Percentiles rank a stretch among this genome's conserved stretches.
These are phyloP conservation scores for Sebastes oblongus DNA, from an alignment of 2,797 vertebrate species.

Conservation along the genomic window DNA sequence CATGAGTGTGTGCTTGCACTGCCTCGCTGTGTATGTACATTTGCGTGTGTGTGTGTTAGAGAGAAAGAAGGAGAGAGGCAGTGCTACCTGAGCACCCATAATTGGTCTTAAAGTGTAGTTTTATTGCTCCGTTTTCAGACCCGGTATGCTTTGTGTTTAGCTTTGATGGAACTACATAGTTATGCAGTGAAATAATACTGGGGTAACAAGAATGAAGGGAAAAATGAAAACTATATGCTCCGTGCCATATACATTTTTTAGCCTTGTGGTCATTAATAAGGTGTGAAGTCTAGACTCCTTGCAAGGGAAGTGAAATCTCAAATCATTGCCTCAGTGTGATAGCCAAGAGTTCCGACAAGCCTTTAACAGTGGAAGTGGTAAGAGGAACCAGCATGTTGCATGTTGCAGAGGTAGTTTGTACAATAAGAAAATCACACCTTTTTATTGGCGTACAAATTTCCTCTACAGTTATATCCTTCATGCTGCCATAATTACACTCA, in stretches of 20 bases:
- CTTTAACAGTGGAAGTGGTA: conserved; percentile 9
- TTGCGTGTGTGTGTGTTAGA: conserved; percentile 13
- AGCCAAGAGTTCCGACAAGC: background rate
- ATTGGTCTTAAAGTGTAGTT: conserved; percentile 78
- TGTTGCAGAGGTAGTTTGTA: background rate
- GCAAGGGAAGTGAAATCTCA: background rate
- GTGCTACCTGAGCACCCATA: conserved; percentile 78
- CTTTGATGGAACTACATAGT: conserved; percentile 80
- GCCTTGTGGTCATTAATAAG: conserved; percentile 40
- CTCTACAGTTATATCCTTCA: conserved; percentile 7
- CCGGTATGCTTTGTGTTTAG: conserved; percentile 61
- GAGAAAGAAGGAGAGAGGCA: conserved; percentile 26
- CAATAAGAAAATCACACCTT: conserved; percentile 22
- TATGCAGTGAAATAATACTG: conserved; percentile 78
- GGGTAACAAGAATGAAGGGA: conserved; percentile 22
- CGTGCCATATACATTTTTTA: conserved; percentile 43
- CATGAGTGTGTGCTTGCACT: background rate
- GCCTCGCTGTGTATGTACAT: background rate
- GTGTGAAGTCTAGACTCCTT: conserved; percentile 23
- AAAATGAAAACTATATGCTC: conserved; percentile 57
- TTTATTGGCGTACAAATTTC: conserved; percentile 46
- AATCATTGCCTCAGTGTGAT: background rate
- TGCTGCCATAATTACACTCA: conserved; percentile 21
- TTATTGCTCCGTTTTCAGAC: conserved; percentile 69
- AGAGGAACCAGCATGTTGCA: background rate